These are phyloP conservation scores for Oppia nitens DNA, from an alignment of 1,140 invertebrate species.

Conservation along the genomic window DNA sequence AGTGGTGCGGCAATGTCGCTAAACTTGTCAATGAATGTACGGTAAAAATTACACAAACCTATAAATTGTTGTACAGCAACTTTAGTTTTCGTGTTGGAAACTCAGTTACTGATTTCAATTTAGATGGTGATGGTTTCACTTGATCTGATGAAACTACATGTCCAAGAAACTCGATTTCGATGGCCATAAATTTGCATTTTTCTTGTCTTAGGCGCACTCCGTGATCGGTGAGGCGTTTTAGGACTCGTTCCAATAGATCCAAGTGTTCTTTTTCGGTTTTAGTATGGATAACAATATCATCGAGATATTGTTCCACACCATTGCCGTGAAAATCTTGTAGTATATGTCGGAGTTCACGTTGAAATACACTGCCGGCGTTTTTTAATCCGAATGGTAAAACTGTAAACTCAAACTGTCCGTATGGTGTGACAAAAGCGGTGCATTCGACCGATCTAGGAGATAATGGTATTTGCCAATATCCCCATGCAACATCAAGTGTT, in stretches of 20 bases:
- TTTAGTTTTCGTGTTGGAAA: slow-evolving; percentile 17
- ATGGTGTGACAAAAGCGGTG: slow-evolving; percentile 10
- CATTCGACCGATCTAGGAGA: slow-evolving; percentile 2
- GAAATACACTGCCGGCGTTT: slow-evolving; percentile 23
- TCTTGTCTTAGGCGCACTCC: background rate
- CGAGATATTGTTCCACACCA: slow-evolving; percentile 20
- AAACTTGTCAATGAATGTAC: slow-evolving; percentile 24
- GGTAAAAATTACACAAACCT: slow-evolving; percentile 24
- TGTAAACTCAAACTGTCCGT: slow-evolving; percentile 13
- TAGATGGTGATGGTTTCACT: background rate
- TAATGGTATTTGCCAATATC: slow-evolving; percentile 16
- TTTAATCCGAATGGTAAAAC: slow-evolving; percentile 23
- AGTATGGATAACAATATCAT: slow-evolving; percentile 22
- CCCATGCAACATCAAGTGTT: slow-evolving; percentile 13
- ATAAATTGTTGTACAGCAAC: slow-evolving; percentile 23
- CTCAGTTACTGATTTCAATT: slow-evolving; percentile 3
- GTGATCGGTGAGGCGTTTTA: slow-evolving; percentile 27
- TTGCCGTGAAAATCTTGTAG: slow-evolving; percentile 9
- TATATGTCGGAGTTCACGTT: slow-evolving; percentile 22
- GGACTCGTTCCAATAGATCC: slow-evolving; percentile 6
- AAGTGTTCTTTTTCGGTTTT: background rate
- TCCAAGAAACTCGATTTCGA: slow-evolving; percentile 4
- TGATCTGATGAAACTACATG: background rate
- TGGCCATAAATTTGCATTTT: background rate
- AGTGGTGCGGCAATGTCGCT: slow-evolving; percentile 25